These are phyloP conservation scores for Liparis tanakae DNA, from an alignment of 2,797 vertebrate species.

Conservation along the genomic window DNA sequence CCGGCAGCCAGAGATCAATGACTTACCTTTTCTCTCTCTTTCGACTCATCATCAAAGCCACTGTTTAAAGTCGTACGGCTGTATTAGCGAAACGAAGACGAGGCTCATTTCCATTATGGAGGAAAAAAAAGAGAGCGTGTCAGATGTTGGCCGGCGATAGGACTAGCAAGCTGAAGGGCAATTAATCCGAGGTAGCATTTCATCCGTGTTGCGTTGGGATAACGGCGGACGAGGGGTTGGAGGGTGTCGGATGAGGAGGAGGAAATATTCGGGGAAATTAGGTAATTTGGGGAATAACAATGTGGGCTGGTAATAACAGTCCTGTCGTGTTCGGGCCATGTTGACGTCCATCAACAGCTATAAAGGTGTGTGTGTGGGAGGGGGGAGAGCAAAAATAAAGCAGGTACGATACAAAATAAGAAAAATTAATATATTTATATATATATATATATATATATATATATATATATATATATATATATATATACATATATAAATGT, in stretches of 20 bases:
- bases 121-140: constrained; percentile 35
- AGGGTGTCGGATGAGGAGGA: constrained; percentile 48
- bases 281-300: constrained; percentile 55
- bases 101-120: constrained; percentile 68
- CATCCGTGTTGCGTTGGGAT: constrained; percentile 70
- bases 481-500: too few relatives aligned
- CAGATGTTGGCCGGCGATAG: constrained; percentile 66
- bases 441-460: too few relatives aligned
- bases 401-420: constrained; percentile 47
- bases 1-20: constrained; percentile 66
- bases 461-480: too few relatives aligned
- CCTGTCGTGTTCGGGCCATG: constrained; percentile 32
- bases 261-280: constrained; percentile 52
- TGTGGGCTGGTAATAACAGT: constrained; percentile 44
- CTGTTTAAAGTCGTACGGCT: constrained; percentile 69
- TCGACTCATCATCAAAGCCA: constrained; percentile 76
- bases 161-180: constrained; percentile 64
- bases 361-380: background rate
- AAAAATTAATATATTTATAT: background rate
- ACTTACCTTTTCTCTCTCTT: constrained; percentile 65
- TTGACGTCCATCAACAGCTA: constrained; percentile 33
- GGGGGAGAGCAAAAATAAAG: constrained; percentile 31
- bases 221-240: constrained; percentile 65
- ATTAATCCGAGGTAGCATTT: constrained; percentile 74
- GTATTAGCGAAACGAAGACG: constrained; percentile 63